Conservation (phyloP, 1,140 invertebrate species). For the Caenorhabditis latens region DNA sequence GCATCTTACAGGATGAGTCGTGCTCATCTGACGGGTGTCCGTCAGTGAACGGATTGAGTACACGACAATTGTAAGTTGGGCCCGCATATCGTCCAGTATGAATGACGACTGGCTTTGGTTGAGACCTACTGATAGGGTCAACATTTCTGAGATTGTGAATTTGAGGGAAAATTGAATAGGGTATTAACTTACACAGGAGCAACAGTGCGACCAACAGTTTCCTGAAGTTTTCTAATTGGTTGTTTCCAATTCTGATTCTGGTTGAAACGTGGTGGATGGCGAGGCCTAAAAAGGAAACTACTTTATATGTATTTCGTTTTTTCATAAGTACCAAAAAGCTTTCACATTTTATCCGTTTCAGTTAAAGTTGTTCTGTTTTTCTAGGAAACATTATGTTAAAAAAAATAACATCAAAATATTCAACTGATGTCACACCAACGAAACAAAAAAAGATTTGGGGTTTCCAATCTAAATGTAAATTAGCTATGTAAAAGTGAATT, state of each 20-base stretch:
- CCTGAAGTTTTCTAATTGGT: slow-evolving; percentile 27
- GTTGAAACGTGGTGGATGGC: slow-evolving; percentile 60
- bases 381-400: not conserved
- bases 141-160: not conserved
- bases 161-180: not conserved
- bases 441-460: too few species aligned
- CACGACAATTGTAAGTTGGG: slow-evolving; percentile 71
- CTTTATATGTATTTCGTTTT: slow-evolving; percentile 2
- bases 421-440: too few species aligned
- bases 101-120: slow-evolving; percentile 29
- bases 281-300: slow-evolving; percentile 4
- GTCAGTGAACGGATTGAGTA: slow-evolving; percentile 68
- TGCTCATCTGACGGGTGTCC: slow-evolving; percentile 62
- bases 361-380: too few species aligned
- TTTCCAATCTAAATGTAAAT: too few species aligned
- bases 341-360: too few species aligned
- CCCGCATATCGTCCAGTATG: slow-evolving; percentile 56
- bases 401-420: too few species aligned
- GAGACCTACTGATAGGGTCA: slow-evolving; percentile 7
- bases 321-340: slow-evolving; percentile 5
- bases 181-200: not conserved
- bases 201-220: not conserved
- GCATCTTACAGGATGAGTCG: slow-evolving; percentile 66
- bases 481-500: too few species aligned
- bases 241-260: slow-evolving; percentile 47